Base-by-base conservation (phyloP, 2,888 invertebrate species). In the Lithophane leautieri region DNA sequence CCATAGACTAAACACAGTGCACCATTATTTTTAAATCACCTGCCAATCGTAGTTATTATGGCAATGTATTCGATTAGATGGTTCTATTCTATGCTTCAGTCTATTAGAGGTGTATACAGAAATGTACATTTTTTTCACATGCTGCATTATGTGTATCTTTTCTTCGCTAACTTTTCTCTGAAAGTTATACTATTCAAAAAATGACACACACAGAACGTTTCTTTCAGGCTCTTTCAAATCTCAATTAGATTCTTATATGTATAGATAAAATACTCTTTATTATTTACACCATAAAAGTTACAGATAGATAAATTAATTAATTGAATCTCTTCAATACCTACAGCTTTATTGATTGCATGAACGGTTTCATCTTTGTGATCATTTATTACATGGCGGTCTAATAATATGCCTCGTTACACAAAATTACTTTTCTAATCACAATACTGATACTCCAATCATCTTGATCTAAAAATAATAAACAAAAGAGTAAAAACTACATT, bases 11-110 rank as follows among this genome's bases (percentile, higher is more conserved):
- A 52, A 28, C 34, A 65, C 16, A 77, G 54, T 78, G 73, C 70
- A 70, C 50, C 25, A 68, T 78, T 67, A 42, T 58, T 54, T 47
- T 67, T 73, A 70, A 78, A 60, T 70, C 70, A 70, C 66, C 82
- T 54, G 78, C 58, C 81, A 81, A 68, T 82, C 81, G 14, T 28
- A 58, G 69, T 58, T 25, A 67, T 81, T 75, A 50, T 3, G 34
- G 19, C 47, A 40, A 67, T 56, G 61, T 12, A 68, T 66, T 67
- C 2, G 19, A 65, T 66, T 76, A 2, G 16, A 42, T 47, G 50
- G 34, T 40, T 44, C 19, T 34, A n/a, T 25, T 63, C 6, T 58
- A 42, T n/a, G 8, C 22, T 58, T 28, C 7, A 40, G 44, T 73
- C 1, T 61, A 28, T 44, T n/a, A 34, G 1, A n/a, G 28, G 4